These are phyloP conservation scores for Rousettus leschenaultii DNA, from an alignment of 2,113 vertebrate species.

Conservation along the genomic window DNA sequence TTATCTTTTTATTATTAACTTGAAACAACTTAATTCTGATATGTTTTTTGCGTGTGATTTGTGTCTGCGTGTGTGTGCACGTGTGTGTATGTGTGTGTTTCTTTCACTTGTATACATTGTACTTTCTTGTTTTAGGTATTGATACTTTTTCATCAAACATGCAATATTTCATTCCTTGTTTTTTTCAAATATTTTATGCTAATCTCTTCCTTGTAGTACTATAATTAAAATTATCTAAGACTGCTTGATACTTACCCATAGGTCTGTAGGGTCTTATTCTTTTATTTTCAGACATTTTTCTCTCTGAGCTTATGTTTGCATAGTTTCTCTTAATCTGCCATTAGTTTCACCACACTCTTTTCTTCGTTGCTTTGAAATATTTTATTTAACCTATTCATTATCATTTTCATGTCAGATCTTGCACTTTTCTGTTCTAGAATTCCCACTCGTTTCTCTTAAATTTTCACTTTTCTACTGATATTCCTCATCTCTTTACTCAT, in stretches of 20 bases:
- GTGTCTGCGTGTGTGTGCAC: background rate
- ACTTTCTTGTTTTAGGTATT: background rate
- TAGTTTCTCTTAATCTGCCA: background rate
- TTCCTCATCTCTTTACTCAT: background rate
- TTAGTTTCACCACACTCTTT: background rate
- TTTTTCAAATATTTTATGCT: background rate
- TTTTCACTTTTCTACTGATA: background rate
- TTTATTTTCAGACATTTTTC: background rate
- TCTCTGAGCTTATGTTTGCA: background rate
- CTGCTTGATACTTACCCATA: background rate
- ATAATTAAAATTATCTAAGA: background rate
- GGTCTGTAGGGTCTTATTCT: background rate
- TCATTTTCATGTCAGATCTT: background rate
- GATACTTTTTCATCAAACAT: background rate
- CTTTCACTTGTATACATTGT: background rate
- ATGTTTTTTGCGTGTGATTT: background rate
- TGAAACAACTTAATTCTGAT: background rate
- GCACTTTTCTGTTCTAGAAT: background rate
- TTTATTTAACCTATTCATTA: background rate
- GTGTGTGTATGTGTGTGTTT: background rate
- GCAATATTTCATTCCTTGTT: background rate
- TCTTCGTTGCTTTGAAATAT: background rate
- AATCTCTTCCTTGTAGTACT: background rate
- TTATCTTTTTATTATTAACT: background rate
- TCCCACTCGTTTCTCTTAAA: background rate